Evolutionary conservation across 2,797 vertebrate species (phyloP), one percentile per base, ranked within the genome.

Genomic region (Eulemur coronatus): DNA sequence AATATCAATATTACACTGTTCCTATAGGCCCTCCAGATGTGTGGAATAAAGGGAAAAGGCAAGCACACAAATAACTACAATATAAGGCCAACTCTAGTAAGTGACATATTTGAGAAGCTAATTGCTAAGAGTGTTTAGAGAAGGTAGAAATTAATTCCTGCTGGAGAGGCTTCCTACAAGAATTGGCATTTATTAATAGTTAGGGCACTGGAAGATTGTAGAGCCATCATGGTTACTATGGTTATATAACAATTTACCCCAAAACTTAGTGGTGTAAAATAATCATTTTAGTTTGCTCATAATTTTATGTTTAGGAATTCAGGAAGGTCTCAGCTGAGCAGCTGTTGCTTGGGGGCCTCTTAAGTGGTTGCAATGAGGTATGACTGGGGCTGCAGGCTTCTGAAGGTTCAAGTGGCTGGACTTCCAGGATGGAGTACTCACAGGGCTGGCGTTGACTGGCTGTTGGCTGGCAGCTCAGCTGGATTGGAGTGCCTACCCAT

Each of bases 91-190:
- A 69, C 12, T 79, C 38, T 78, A 89, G 59, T 82, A 78, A 67
- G 57, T 69, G 70, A 69, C 38, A 61, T 41, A 61, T 61, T 92
- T 92, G 81, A 80, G 85, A 97, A 94, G 59, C 38, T 69, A 76
- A 84, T 84, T 91, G 63, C 43, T 81, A 55, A 55, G 18, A 69
- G 20, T 75, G 24, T 84, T 92, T 75, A 14, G 20, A 28, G 28
- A 80, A 78, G 65, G 43, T 79, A 89, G 89, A 84, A 86, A 94
- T 95, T 85, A 91, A 92, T 89, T 95, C 57, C 6, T 65, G 70
- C 78, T 78, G 50, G 38, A 35, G 59, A 87, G 81, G 1, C 48
- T 81, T 87, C 70, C 50, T 82, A 38, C 38, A 84, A 43, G 70
- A 91, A 86, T 22, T 84, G 76, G 30, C 61, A 80, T 88, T 94